These are phyloP conservation scores for Trypoxylon attenuatum DNA, from an alignment of 2,888 invertebrate genomes.

Conservation along the genomic window DNA sequence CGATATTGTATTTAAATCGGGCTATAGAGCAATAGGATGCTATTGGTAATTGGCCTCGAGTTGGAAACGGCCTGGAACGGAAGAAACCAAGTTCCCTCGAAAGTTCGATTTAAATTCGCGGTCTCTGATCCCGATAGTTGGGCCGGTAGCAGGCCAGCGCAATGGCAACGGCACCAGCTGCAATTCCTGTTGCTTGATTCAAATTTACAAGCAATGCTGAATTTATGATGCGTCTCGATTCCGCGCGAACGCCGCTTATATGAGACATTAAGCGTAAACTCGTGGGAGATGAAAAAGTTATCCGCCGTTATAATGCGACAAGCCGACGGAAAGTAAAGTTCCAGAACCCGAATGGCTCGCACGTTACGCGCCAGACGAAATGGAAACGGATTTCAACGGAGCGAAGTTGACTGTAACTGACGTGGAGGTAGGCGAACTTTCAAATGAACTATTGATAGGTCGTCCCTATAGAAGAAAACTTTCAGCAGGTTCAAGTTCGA, in stretches of 20 bases:
- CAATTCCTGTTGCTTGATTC: constrained; percentile 7
- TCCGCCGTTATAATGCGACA: not conserved
- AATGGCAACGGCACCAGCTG: too few relatives aligned
- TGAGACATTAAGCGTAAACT: constrained; percentile 11
- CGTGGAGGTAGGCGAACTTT: constrained; percentile 21
- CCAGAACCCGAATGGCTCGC: constrained; percentile 11
- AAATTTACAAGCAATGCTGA: constrained; percentile 15
- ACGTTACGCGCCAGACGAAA: constrained; percentile 17
- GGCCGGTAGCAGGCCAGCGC: not conserved
- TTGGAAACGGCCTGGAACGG: constrained; percentile 1
- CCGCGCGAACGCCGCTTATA: constrained; percentile 14
- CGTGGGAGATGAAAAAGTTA: constrained; percentile 32
- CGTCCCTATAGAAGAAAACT: constrained; percentile 25
- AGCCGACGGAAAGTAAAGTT: not conserved
- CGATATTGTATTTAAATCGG: constrained; percentile 22
- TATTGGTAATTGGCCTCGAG: constrained; percentile 8
- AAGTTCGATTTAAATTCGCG: constrained; percentile 6
- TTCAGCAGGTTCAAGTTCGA: constrained; percentile 26
- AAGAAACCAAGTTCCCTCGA: not conserved
- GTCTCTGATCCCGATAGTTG: not conserved
- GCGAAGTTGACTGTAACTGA: constrained; percentile 6
- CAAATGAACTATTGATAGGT: constrained; percentile 41
- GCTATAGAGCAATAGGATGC: constrained; percentile 8
- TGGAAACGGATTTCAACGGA: constrained; percentile 11
- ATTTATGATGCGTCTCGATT: constrained; percentile 18